Base-by-base conservation (phyloP, 2,113 vertebrate genomes). In the Mesitornis unicolor region DNA sequence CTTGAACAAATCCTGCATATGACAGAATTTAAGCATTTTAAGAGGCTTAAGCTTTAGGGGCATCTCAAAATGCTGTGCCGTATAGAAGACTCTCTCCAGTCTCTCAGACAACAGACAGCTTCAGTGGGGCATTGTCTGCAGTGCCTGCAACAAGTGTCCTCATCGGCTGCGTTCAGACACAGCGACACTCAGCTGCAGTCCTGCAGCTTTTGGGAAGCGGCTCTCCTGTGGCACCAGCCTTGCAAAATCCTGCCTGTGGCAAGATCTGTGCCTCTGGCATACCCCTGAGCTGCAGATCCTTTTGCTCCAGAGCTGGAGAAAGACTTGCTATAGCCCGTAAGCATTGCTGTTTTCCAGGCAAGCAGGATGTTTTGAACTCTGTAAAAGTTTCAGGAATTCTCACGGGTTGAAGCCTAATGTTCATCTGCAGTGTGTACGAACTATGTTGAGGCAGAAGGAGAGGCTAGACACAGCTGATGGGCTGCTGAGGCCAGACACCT, bases 41-140 rank as follows among this genome's bases (percentile, higher is more conserved):
- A 78, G n/a, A 81, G 3, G 11, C 40, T 42, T 77, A 54, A 43
- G 7, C 42, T 90, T 73, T n/a, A 73, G 33, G 10, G 9, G 12
- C 21, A 67, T n/a, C 70, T 90, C 50, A 74, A 64, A 90, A 90
- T 26, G 51, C 56, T 0, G 5, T 68, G 26, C 59, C 0, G 0
- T 6, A 19, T 13, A 64, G 35, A 87, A 84, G 31, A 51, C 40
- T 40, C 33, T 73, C 40, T 57, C 26, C 12, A 51, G 28, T 28
- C 56, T n/a, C 7, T 11, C 4, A n/a, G 74, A 29, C 9, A 59
- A 36, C 21, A 40, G 24, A 22, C 7, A 40, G 42, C 38, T 59
- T 71, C 51, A n/a, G 57, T 1, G 4, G n/a, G 70, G 19, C 0
- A 0, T 8, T 60, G 29, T 20, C 40, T 14, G 13, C 31, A 67